Evolutionary conservation across 2,113 vertebrate species (phyloP), one percentile per base, ranked within the genome.

Genomic region (Centropus unirufus): DNA sequence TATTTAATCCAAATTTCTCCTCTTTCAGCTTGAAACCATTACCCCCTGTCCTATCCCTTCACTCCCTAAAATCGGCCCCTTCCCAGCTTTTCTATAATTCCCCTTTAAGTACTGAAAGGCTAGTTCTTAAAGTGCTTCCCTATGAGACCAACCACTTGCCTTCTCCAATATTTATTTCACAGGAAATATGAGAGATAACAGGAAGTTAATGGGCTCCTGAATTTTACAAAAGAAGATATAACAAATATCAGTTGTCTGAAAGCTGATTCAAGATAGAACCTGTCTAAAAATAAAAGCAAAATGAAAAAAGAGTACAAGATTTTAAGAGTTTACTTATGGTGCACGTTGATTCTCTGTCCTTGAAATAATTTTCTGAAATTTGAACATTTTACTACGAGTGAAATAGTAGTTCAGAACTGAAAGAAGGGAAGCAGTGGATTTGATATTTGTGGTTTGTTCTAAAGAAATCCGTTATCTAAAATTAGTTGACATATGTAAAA

Each of bases 281-380:
- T 10, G 6, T 15, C n/a, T 59, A 51, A n/a, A 89, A 94, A 62
- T 24, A 12, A 79, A 42, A 81, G 6, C 2, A 51, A 67, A 70
- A 10, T 8, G 3, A 34, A 26, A 84, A 82, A 61, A 78, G 22
- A 14, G 54, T 46, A 9, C 72, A 90, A 13, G 15, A 10, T 6
- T 14, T 30, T 5, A 34, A 12, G 54, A n/a, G 4, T 42, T 87
- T 74, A 6, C 5, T 87, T 42, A 7, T 6, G 11, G 4, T 4
- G 0, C 7, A 14, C 14, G 1, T 42, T 63, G 61, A 44, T 74
- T 22, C 6, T 52, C 8, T 39, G 0, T 8, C 13, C 30, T 67
- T 67, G 15, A 80, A 86, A 61, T 34, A 1, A 21, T 40, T 72
- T 55, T 2, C 8, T 81, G 11, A 8, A 19, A 49, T 49, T 2